phyloP scores from a whole-genome alignment of 2,888 invertebrate species.

The Dascillus cervinus region DNA sequence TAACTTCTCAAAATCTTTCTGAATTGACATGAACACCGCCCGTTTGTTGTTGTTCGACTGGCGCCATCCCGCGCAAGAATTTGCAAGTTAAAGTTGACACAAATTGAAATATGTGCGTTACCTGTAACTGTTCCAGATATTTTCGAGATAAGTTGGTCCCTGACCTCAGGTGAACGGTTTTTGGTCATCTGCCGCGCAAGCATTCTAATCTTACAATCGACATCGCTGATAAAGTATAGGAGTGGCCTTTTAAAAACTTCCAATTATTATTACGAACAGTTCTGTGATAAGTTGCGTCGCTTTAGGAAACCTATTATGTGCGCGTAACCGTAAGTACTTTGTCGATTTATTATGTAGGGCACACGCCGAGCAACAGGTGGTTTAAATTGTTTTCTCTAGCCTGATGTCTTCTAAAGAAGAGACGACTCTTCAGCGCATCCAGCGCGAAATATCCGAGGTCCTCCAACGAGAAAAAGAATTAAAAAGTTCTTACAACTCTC shows the following conservation, averaged over 20 bases:
- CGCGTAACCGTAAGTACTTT: no score
- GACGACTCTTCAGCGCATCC: conserved; percentile 73
- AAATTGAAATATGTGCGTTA: conserved; percentile 20
- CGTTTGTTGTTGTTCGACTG: no score
- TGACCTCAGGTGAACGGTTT: conserved; percentile 13
- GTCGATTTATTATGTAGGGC: no score
- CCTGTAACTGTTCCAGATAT: conserved; percentile 25
- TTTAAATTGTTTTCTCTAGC: background rate
- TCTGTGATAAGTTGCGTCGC: no score
- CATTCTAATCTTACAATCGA: conserved; percentile 11
- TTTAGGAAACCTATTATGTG: no score
- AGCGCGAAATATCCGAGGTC: conserved; percentile 82
- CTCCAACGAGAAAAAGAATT: conserved; percentile 78
- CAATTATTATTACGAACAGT: no score
- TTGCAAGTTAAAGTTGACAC: conserved; percentile 5
- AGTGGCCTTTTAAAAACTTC: no score
- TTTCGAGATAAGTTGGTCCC: conserved; percentile 19
- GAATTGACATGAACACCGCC: no score
- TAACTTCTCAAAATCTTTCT: background rate
- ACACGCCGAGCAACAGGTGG: conserved; percentile 6
- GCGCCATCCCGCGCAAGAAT: conserved; percentile 18
- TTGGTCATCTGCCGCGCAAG: conserved; percentile 11
- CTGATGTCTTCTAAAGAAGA: conserved; percentile 34
- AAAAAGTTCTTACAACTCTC: conserved; percentile 48
- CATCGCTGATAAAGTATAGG: conserved; percentile 10